These are phyloP conservation scores for Oryzias javanicus DNA, from an alignment of 2,113 vertebrate species.

Conservation along the genomic window DNA sequence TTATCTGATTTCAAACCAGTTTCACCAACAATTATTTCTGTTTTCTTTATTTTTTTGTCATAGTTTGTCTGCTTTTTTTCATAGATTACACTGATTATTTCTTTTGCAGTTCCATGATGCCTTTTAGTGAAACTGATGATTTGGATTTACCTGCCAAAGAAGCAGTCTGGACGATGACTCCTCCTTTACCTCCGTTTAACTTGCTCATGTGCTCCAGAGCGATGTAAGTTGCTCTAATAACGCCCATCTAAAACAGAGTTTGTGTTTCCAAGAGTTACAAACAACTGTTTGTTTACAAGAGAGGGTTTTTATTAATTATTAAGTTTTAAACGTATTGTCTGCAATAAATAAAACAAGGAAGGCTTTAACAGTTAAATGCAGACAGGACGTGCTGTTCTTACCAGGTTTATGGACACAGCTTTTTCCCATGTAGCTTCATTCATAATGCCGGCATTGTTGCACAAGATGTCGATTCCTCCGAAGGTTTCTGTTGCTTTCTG, in stretches of 20 bases:
- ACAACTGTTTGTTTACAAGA: neutral
- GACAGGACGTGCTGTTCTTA: constrained; percentile 29
- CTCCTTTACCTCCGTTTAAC: constrained; percentile 65
- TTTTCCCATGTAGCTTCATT: constrained; percentile 72
- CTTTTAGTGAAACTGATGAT: neutral
- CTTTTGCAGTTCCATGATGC: no score
- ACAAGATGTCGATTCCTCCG: constrained; percentile 71
- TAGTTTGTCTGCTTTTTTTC: no score
- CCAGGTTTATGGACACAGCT: constrained; percentile 72
- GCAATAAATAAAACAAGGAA: no score
- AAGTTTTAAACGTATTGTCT: no score
- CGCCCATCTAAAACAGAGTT: constrained; percentile 45
- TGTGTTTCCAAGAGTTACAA: neutral
- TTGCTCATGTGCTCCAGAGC: constrained; percentile 77
- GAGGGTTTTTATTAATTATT: neutral
- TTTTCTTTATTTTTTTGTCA: no score
- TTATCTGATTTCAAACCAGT: no score
- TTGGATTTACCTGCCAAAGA: constrained; percentile 67
- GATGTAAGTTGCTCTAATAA: constrained; percentile 70
- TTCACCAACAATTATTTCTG: no score
- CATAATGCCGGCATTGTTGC: constrained; percentile 78
- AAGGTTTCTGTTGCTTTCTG: constrained; percentile 58
- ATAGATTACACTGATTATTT: no score
- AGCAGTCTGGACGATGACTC: constrained; percentile 69
- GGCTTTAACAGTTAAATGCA: neutral